These are phyloP conservation scores for Drosophila gunungcola DNA, from an alignment of 1,140 invertebrate genomes.

Conservation along the genomic window DNA sequence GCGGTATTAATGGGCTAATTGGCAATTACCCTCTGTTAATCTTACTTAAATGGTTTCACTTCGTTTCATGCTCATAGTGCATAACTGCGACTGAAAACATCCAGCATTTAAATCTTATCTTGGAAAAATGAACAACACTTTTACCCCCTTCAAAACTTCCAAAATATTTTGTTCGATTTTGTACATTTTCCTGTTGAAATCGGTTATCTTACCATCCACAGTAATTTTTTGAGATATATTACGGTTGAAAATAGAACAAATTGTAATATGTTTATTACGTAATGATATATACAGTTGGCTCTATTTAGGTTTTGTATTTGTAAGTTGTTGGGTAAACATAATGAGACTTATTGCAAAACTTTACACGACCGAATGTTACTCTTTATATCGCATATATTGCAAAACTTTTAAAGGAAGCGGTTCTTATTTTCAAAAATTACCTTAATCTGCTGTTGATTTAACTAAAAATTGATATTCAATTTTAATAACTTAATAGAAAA, in stretches of 20 bases:
- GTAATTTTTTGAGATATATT: background rate
- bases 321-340: constrained; percentile 57
- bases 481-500: constrained; percentile 43
- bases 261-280: constrained; percentile 37
- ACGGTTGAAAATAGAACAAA: constrained; percentile 43
- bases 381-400: constrained; percentile 28
- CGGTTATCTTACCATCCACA: background rate
- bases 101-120: too few species aligned
- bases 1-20: too few species aligned
- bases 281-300: constrained; percentile 44
- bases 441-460: constrained; percentile 26
- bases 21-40: too few species aligned
- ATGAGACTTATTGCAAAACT: constrained; percentile 68
- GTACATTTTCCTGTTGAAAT: background rate
- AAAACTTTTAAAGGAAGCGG: constrained; percentile 39
- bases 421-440: constrained; percentile 14
- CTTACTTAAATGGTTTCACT: too few species aligned
- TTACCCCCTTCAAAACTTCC: too few species aligned
- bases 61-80: too few species aligned
- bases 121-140: too few species aligned
- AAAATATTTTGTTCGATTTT: too few species aligned
- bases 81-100: too few species aligned
- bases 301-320: constrained; percentile 26
- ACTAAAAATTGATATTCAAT: constrained; percentile 36
- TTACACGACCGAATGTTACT: constrained; percentile 35